Percentiles rank a stretch among this genome's conserved stretches.
phyloP scores from a whole-genome alignment of 2,888 invertebrate genomes.

The Drosophila austrosaltans region DNA sequence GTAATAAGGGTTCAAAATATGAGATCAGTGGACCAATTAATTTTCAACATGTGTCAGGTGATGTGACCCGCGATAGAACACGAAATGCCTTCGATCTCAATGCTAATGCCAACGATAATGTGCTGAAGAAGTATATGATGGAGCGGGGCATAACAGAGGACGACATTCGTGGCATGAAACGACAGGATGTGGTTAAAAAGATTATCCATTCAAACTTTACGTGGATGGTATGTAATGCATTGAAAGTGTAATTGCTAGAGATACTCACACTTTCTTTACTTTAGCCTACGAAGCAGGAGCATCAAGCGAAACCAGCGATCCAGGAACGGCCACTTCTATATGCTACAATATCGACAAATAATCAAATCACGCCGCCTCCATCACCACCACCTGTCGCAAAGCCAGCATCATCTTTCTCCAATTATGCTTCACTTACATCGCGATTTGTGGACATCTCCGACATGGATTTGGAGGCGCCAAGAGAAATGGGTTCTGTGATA shows the following conservation, averaged over 20 bases:
- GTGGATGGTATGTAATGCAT: slow-evolving; percentile 66
- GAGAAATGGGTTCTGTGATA: slow-evolving; percentile 47
- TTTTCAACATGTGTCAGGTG: slow-evolving; percentile 77
- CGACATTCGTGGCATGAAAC: slow-evolving; percentile 70
- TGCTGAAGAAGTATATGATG: slow-evolving; percentile 78
- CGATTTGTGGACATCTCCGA: slow-evolving; percentile 65
- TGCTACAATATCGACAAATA: slow-evolving; percentile 71
- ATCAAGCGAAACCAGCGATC: slow-evolving; percentile 12
- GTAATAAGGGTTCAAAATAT: slow-evolving; percentile 70
- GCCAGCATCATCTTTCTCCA: slow-evolving; percentile 41
- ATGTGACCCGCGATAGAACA: slow-evolving; percentile 78
- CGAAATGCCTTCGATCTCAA: slow-evolving; percentile 78
- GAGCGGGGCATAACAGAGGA: slow-evolving; percentile 76
- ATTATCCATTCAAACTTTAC: slow-evolving; percentile 79
- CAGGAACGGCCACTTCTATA: slow-evolving; percentile 53
- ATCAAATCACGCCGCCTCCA: slow-evolving; percentile 59
- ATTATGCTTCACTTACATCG: slow-evolving; percentile 63
- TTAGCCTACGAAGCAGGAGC: slow-evolving; percentile 61
- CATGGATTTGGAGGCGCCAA: slow-evolving; percentile 45
- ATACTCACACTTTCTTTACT: not conserved
- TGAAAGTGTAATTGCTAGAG: not conserved
- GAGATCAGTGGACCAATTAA: slow-evolving; percentile 77
- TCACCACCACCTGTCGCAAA: slow-evolving; percentile 45
- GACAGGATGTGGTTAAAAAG: slow-evolving; percentile 69
- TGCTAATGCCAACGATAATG: slow-evolving; percentile 68